Conservation (phyloP, 2,888 invertebrate species). For the Teleiodes luculella region DNA sequence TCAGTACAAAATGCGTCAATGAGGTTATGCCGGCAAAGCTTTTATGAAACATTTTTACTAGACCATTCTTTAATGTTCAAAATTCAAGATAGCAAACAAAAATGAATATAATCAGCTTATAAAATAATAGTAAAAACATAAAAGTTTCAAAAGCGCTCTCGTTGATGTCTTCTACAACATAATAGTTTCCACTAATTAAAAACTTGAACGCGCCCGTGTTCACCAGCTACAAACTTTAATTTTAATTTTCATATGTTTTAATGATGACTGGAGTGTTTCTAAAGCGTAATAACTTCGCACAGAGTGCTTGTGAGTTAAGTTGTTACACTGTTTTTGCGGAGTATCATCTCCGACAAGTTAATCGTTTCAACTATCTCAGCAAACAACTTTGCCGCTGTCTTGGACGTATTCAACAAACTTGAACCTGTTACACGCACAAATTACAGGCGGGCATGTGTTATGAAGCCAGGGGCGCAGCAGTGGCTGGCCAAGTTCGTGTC, state of each 20-base stretch:
- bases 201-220: neutral
- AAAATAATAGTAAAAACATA: no score
- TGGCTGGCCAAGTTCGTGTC: slow-evolving; percentile 46
- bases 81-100: neutral
- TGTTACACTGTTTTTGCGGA: neutral
- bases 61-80: neutral
- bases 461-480: slow-evolving; percentile 25
- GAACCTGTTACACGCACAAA: slow-evolving; percentile 54
- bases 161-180: no score
- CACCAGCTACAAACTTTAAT: neutral
- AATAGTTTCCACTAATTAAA: neutral
- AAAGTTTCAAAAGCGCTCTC: no score
- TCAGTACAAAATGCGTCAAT: no score
- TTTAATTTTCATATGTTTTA: neutral
- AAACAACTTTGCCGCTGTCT: slow-evolving; percentile 33
- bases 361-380: slow-evolving; percentile 11
- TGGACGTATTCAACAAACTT: slow-evolving; percentile 45
- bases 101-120: no score
- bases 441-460: slow-evolving; percentile 52
- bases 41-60: no score
- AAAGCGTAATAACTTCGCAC: neutral
- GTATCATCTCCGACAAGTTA: slow-evolving; percentile 4
- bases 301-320: neutral
- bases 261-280: neutral
- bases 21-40: no score